Conservation (phyloP, 2,888 invertebrate genomes). For the Chalcosyrphus nemorum region DNA sequence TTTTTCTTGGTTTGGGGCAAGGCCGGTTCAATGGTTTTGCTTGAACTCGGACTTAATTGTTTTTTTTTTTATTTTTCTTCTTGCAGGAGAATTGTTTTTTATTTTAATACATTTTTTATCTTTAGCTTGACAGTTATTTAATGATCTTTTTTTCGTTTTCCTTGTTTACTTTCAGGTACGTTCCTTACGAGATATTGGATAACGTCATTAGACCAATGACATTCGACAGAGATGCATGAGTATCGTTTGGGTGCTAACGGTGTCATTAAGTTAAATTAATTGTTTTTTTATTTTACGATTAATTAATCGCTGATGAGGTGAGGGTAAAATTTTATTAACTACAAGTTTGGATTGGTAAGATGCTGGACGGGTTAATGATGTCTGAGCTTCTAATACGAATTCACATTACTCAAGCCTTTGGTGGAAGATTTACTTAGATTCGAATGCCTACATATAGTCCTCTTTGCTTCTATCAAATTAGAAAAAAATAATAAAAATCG, state of each 20-base stretch:
- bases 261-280: constrained; percentile 17
- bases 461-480: too few species aligned
- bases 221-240: background rate
- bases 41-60: constrained; percentile 37
- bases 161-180: constrained; percentile 48
- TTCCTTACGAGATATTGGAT: background rate
- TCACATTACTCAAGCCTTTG: too few species aligned
- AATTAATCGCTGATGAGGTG: constrained; percentile 6
- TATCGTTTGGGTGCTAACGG: background rate
- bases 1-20: constrained; percentile 36
- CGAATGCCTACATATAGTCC: too few species aligned
- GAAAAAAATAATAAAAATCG: too few species aligned
- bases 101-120: constrained; percentile 6
- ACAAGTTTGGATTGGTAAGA: background rate
- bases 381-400: too few species aligned
- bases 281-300: constrained; percentile 5
- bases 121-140: constrained; percentile 26
- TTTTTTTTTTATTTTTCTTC: background rate
- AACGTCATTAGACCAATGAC: background rate
- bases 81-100: background rate
- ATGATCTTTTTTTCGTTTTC: constrained; percentile 3
- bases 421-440: too few species aligned
- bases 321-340: background rate
- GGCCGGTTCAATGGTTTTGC: constrained; percentile 49
- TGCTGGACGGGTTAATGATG: background rate